Evolutionary conservation across 2,888 invertebrate species (phyloP).

Genomic region (Hirtodrosophila alboralis): DNA sequence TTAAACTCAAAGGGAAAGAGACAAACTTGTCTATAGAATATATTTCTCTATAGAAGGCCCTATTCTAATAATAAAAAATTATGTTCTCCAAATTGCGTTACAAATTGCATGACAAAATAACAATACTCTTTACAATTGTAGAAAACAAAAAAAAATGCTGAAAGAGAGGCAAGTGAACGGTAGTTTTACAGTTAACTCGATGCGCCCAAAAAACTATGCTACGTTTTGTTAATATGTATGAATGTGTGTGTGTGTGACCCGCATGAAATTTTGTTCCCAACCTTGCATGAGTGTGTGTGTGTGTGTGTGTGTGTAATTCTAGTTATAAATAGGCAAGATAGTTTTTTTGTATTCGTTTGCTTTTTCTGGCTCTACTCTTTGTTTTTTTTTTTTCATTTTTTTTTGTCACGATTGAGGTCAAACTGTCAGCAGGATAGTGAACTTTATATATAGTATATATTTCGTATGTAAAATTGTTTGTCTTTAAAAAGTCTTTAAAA

Average conservation of each 20-base stretch:
- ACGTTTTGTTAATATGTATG: constrained; percentile 29
- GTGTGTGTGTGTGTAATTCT: constrained; percentile 27
- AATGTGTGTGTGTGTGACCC: constrained; percentile 31
- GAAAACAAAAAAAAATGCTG: too few species aligned
- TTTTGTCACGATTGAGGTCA: constrained; percentile 64
- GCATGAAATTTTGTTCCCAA: constrained; percentile 30
- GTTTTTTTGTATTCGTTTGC: constrained; percentile 67
- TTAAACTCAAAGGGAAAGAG: too few species aligned
- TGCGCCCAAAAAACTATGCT: constrained; percentile 62
- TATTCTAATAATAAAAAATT: too few species aligned
- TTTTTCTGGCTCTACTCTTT: constrained; percentile 35
- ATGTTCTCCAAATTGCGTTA: too few species aligned
- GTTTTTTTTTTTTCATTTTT: constrained; percentile 19
- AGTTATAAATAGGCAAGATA: constrained; percentile 74
- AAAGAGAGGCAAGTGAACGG: constrained; percentile 1
- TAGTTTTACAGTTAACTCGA: constrained; percentile 3
- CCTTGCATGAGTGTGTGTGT: constrained; percentile 11
- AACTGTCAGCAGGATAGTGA: constrained; percentile 72
- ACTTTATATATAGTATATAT: constrained; percentile 55
- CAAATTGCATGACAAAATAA: too few species aligned
- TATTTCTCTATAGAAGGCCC: too few species aligned
- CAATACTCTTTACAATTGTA: too few species aligned
- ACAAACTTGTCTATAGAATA: too few species aligned
- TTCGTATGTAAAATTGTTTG: constrained; percentile 41
- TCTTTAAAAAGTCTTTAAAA: constrained; percentile 53